A percentile compares a stretch with the other conserved stretches of the same genome.
Conservation (phyloP, 2,888 invertebrate genomes). For the Cheilosia grossa region DNA sequence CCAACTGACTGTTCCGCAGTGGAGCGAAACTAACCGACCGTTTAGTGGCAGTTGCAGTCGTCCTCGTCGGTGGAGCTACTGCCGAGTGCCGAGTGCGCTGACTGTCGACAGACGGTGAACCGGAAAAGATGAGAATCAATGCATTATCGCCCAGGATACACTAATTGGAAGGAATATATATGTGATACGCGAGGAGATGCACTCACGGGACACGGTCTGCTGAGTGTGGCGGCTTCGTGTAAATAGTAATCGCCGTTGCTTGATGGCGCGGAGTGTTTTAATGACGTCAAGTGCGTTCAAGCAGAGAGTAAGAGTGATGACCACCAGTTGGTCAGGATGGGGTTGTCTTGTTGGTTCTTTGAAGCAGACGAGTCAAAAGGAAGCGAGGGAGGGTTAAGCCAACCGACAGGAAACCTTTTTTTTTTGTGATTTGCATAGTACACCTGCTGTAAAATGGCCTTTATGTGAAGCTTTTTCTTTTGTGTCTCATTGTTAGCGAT, state of each 20-base stretch:
- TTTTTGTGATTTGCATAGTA: background rate
- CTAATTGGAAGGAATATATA: slow-evolving; percentile 61
- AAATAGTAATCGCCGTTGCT: background rate
- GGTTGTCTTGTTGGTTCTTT: slow-evolving; percentile 40
- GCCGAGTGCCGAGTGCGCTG: slow-evolving; percentile 24
- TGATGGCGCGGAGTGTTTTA: slow-evolving; percentile 15
- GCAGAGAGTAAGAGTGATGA: slow-evolving; percentile 62
- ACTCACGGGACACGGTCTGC: slow-evolving; percentile 54
- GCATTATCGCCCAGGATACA: slow-evolving; percentile 71
- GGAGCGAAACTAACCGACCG: slow-evolving; percentile 68
- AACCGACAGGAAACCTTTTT: background rate
- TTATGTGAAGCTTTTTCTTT: too few species aligned
- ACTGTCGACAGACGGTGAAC: slow-evolving; percentile 50
- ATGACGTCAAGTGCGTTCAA: slow-evolving; percentile 59
- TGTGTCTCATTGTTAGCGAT: too few species aligned
- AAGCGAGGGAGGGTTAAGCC: background rate
- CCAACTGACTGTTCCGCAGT: slow-evolving; percentile 44
- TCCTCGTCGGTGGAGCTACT: background rate
- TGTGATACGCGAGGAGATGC: slow-evolving; percentile 43
- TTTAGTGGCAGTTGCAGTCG: slow-evolving; percentile 40
- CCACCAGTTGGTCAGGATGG: slow-evolving; percentile 45
- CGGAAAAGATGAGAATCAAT: slow-evolving; percentile 68
- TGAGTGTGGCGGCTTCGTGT: slow-evolving; percentile 32
- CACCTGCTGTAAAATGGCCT: too few species aligned
- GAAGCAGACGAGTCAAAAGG: background rate